A percentile compares a stretch with the other conserved stretches of the same genome.
These are phyloP conservation scores for Coecobrya sp. DNA, from an alignment of 2,888 invertebrate species.

Conservation along the genomic window DNA sequence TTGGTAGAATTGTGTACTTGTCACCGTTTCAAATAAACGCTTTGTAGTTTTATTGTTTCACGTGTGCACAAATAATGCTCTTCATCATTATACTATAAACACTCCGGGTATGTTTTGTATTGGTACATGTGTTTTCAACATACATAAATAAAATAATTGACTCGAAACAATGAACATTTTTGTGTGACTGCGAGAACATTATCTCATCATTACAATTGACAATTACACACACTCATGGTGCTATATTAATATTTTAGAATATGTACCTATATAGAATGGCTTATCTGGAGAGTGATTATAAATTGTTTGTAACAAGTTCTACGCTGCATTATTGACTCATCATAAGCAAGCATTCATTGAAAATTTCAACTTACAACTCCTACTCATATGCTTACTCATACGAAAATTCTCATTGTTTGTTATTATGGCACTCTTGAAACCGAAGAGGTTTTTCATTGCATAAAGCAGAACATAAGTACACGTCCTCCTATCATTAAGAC, in stretches of 20 bases:
- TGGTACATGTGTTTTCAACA: not conserved
- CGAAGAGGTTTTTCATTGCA: not conserved
- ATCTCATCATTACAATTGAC: not conserved
- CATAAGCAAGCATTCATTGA: not conserved
- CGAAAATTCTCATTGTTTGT: not conserved
- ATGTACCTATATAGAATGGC: not conserved
- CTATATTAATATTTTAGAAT: not conserved
- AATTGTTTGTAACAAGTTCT: not conserved
- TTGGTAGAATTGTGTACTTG: not conserved
- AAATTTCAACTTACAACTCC: not conserved
- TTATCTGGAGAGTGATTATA: conserved; percentile 4
- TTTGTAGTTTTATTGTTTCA: not conserved
- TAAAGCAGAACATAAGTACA: not conserved
- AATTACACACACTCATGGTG: not conserved
- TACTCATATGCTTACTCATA: not conserved
- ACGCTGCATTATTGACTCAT: not conserved
- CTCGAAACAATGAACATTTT: not conserved
- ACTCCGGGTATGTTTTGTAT: not conserved
- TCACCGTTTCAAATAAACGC: not conserved
- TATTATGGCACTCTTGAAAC: not conserved
- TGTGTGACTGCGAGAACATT: not conserved
- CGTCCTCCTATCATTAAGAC: not conserved
- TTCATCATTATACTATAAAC: not conserved
- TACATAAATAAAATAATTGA: conserved; percentile 17
- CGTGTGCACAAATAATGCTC: not conserved